Base-by-base conservation (phyloP, 2,888 invertebrate genomes). In the Chloroclystis v-ata region DNA sequence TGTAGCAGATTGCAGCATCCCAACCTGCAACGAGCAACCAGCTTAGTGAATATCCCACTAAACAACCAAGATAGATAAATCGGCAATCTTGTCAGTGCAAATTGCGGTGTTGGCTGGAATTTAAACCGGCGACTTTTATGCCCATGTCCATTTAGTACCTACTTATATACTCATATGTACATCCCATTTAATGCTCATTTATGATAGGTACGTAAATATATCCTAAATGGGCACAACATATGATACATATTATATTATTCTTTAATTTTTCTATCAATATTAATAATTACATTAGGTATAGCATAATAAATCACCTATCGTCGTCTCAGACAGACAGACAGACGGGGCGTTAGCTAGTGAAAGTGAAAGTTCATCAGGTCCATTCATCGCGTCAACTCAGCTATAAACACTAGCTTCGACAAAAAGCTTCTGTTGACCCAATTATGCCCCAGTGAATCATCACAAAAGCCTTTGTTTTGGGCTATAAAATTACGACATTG, bases 41-140 rank as follows among this genome's bases (percentile, higher is more conserved):
- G n/a, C n/a, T n/a, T n/a, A n/a, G n/a, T n/a, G n/a, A n/a, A n/a
- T n/a, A n/a, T n/a, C n/a, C n/a, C n/a, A n/a, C n/a, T n/a, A n/a
- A n/a, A n/a, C n/a, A n/a, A n/a, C n/a, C n/a, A n/a, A n/a, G n/a
- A n/a, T n/a, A n/a, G 49, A 73, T 79, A 74, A 75, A 76, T 75
- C 54, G 52, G 44, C 44, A 43, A 59, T 47, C 53, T 53, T 60
- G 68, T 59, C 64, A 55, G 60, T 61, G 65, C 65, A 64, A 64
- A 69, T 66, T 66, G 65, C 58, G 56, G 65, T 61, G 69, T 70
- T 61, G 70, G 67, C 52, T 54, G 58, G 14, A 32, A n/a, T 32
- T 32, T 6, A 1, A 32, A 32, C 8, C 16, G 14, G 10, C 9
- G 4, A 4, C 20, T 13, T 32, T 9, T 9, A 9, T 32, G 32